Conservation (phyloP, 2,113 vertebrate species). For the Myiagra hebetior region DNA sequence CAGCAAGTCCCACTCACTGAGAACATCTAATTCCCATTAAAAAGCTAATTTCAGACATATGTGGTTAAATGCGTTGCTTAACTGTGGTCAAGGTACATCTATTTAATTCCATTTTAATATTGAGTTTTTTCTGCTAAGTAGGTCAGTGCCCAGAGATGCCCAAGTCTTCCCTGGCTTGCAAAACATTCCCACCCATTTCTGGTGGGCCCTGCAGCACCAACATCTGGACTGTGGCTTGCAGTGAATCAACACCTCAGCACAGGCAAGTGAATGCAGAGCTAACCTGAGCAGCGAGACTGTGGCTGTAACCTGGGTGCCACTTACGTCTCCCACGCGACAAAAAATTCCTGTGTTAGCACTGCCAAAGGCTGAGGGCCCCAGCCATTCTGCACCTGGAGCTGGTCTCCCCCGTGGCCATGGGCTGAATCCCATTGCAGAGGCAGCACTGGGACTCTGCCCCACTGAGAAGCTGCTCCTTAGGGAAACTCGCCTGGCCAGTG, state of each 20-base stretch:
- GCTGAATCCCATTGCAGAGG: not conserved
- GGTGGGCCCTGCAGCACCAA: not conserved
- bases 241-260: not conserved
- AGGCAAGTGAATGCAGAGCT: not conserved
- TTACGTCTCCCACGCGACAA: fast-evolving
- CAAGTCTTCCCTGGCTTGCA: not conserved
- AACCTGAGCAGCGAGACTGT: not conserved
- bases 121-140: not conserved
- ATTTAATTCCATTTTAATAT: not conserved
- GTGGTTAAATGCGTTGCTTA: not conserved
- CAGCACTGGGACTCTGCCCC: fast-evolving
- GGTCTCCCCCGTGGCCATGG: not conserved
- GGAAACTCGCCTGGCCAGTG: not conserved
- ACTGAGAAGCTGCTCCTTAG: not conserved
- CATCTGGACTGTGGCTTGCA: not conserved
- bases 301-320: not conserved
- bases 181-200: not conserved
- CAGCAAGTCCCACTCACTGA: not conserved
- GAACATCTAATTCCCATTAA: not conserved
- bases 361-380: not conserved
- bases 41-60: not conserved
- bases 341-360: not conserved
- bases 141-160: not conserved
- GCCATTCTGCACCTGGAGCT: not conserved
- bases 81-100: not conserved